Conservation (phyloP, 2,888 invertebrate genomes). For the Megamerina dolium region DNA sequence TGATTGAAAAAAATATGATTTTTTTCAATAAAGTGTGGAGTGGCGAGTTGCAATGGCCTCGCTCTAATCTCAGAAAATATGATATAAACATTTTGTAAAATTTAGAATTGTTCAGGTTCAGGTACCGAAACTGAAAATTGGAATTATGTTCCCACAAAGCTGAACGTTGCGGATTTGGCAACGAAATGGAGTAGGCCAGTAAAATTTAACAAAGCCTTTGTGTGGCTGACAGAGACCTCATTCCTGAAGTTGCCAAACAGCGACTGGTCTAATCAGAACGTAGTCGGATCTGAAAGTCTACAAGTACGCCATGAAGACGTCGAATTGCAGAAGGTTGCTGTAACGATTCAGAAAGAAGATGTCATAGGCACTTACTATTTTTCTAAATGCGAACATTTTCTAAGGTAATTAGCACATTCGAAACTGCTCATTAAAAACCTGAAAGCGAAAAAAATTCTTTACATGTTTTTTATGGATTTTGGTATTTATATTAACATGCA, state of each 20-base stretch:
- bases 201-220: neutral
- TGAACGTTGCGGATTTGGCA: constrained; percentile 1
- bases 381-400: neutral
- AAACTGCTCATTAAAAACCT: no score
- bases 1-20: no score
- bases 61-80: no score
- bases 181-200: neutral
- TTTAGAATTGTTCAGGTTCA: no score
- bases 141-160: no score
- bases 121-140: constrained; percentile 2
- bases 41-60: no score
- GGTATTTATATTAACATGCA: no score
- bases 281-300: neutral
- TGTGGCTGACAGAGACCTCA: neutral
- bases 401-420: no score
- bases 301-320: neutral
- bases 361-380: neutral
- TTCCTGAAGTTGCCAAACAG: neutral
- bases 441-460: no score
- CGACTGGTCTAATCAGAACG: neutral
- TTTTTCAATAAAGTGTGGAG: no score
- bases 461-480: no score
- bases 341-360: neutral
- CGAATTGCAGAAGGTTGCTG: neutral
- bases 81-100: no score